Base-by-base conservation (phyloP, 2,113 vertebrate genomes). In the Toxostoma redivivum region DNA sequence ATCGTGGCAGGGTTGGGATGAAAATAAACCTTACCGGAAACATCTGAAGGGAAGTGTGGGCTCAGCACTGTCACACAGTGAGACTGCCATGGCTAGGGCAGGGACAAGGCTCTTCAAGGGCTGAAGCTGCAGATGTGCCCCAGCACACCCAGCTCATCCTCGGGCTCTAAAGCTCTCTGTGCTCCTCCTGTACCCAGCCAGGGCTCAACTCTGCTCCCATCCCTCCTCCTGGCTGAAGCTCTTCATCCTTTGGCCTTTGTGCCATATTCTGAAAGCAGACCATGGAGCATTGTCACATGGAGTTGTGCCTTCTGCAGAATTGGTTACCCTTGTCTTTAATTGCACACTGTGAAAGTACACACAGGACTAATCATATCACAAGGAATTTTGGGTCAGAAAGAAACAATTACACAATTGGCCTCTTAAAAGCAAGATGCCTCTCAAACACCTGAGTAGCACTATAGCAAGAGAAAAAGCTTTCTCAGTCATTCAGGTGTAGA, bases 1-100 rank as follows among this genome's bases (percentile, higher is more conserved):
- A 19, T 4, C 0, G 0, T 8, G 12, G 48, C 22, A 28, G 28
- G 38, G 2, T 5, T 28, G 20, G 28, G 33, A 28, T 24, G 14
- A 72, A 67, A 64, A 56, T 15, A 13, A 76, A 76, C 44, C 14
- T 45, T 10, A 25, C 19, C 5, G 35, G 14, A n/a, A 15, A 33
- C 4, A 35, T 10, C 58, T 31, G 53, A 47, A 56, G 37, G 45
- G 37, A 76, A 48, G 21, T 11, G 38, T 3, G 14, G 19, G 10
- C 21, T 70, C 5, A 3, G 25, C 47, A 27, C 23, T 19, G 60
- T 12, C 28, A 8, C 9, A 4, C 7, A 2, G 14, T 7, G 37
- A 14, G n/a, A 40, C 14, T 44, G 21, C 15, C 25, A 5, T 11
- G 30, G 30, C 18, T 3, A 10, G 30, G 22, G 35, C 74, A 64